phyloP scores from a whole-genome alignment of 2,888 invertebrate genomes.

The Xanthorhoe designata region DNA sequence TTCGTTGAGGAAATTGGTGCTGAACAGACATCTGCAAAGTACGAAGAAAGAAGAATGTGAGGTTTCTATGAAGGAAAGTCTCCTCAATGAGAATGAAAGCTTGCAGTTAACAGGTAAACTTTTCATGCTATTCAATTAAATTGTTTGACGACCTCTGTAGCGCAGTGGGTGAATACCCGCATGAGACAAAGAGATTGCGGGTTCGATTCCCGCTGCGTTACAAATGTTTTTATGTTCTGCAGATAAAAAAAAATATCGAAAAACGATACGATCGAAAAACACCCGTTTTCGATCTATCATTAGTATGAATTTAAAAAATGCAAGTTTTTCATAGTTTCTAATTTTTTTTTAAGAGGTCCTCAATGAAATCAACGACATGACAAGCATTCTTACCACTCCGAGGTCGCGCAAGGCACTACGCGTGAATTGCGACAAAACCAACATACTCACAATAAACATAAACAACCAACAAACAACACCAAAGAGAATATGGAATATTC shows the following conservation, averaged over 20 bases:
- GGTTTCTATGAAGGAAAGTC: constrained; percentile 48
- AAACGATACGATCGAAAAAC: too few species aligned
- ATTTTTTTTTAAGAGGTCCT: constrained; percentile 67
- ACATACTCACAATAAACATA: constrained; percentile 51
- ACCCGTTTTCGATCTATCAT: neutral
- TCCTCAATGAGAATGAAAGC: constrained; percentile 66
- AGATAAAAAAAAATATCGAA: too few species aligned
- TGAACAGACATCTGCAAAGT: constrained; percentile 58
- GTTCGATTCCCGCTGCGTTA: too few species aligned
- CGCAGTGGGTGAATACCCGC: too few species aligned
- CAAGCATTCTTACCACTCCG: constrained; percentile 54
- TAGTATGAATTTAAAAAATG: neutral
- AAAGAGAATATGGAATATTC: constrained; percentile 64
- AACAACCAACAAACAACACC: constrained; percentile 54
- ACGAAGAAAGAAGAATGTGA: constrained; percentile 40
- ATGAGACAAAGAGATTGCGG: too few species aligned
- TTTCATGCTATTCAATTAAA: constrained; percentile 10
- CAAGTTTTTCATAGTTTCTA: too few species aligned
- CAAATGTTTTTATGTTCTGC: too few species aligned
- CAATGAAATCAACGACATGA: constrained; percentile 73
- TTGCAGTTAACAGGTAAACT: constrained; percentile 73
- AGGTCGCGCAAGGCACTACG: constrained; percentile 23
- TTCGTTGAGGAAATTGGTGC: constrained; percentile 68
- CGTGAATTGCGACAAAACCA: constrained; percentile 14
- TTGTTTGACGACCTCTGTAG: too few species aligned